A percentile compares a stretch with the other conserved stretches of the same genome.
Evolutionary conservation across 2,888 invertebrate genomes (phyloP).

Genomic region (Cotesia congregata): DNA sequence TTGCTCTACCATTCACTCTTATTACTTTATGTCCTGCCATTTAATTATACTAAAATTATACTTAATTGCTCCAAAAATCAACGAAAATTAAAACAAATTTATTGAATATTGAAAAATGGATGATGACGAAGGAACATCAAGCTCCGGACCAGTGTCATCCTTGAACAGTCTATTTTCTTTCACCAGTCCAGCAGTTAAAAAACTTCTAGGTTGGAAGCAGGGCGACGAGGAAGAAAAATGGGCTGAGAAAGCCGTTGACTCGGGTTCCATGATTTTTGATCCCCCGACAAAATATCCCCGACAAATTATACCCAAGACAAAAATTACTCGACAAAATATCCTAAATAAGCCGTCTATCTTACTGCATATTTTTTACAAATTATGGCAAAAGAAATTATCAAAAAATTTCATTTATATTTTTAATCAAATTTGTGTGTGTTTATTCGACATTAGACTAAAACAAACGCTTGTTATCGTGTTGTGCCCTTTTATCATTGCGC

Average conservation of each 20-base stretch:
- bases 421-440: no score
- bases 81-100: background rate
- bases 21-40: conserved; percentile 12
- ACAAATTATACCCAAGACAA: no score
- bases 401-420: no score
- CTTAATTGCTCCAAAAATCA: background rate
- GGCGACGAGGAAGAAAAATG: conserved; percentile 98
- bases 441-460: no score
- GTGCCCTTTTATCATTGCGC: no score
- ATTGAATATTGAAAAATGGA: conserved; percentile 74
- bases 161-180: conserved; percentile 97
- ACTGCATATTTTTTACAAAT: no score
- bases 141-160: conserved; percentile 91
- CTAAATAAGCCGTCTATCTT: no score
- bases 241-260: conserved; percentile 99
- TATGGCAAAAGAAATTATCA: no score
- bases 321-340: no score
- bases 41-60: conserved; percentile 14
- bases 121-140: conserved; percentile 88
- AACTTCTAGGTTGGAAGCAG: conserved; percentile 96
- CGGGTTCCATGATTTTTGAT: no score
- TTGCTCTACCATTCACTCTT: conserved; percentile 1
- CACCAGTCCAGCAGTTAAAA: conserved; percentile 96
- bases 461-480: no score
- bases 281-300: no score